Evolutionary conservation across 2,888 invertebrate species (phyloP).

Genomic region (Malthinus seriepunctatus): DNA sequence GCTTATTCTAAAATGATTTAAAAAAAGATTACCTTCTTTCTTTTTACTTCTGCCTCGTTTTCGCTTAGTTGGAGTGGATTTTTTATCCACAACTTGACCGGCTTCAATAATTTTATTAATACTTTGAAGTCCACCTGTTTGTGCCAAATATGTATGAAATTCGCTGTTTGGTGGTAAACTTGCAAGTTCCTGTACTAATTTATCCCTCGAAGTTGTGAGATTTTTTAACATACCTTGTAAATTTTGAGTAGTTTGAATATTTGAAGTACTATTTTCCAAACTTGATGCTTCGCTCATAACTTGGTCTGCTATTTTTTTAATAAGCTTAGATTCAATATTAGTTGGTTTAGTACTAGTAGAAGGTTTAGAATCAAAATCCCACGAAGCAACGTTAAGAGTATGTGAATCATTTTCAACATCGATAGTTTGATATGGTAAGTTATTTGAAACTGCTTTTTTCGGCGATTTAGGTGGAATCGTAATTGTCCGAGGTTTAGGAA

Average conservation of each 20-base stretch:
- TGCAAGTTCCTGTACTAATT: constrained; percentile 48
- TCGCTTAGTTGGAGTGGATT: background rate
- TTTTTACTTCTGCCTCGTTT: constrained; percentile 5
- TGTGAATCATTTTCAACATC: constrained; percentile 23
- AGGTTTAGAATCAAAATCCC: constrained; percentile 28
- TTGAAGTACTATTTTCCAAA: background rate
- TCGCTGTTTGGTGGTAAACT: constrained; percentile 45
- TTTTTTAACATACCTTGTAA: constrained; percentile 47
- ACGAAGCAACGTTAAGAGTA: constrained; percentile 31
- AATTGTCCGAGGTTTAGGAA: constrained; percentile 44
- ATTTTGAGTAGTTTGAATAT: constrained; percentile 29
- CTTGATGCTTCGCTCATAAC: background rate
- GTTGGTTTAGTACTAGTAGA: background rate
- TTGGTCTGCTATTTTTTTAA: background rate
- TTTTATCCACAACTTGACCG: constrained; percentile 1
- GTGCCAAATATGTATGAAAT: constrained; percentile 34
- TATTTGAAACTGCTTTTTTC: constrained; percentile 1
- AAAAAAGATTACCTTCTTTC: background rate
- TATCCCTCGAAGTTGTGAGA: constrained; percentile 49
- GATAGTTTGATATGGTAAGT: constrained; percentile 27
- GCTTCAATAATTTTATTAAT: constrained; percentile 24
- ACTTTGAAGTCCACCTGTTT: constrained; percentile 18
- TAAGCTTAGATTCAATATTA: background rate
- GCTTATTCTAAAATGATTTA: too few relatives aligned
- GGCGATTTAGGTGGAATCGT: constrained; percentile 43